These are phyloP conservation scores for Otolemur crassicaudatus DNA, from an alignment of 2,797 vertebrate species.

Conservation along the genomic window DNA sequence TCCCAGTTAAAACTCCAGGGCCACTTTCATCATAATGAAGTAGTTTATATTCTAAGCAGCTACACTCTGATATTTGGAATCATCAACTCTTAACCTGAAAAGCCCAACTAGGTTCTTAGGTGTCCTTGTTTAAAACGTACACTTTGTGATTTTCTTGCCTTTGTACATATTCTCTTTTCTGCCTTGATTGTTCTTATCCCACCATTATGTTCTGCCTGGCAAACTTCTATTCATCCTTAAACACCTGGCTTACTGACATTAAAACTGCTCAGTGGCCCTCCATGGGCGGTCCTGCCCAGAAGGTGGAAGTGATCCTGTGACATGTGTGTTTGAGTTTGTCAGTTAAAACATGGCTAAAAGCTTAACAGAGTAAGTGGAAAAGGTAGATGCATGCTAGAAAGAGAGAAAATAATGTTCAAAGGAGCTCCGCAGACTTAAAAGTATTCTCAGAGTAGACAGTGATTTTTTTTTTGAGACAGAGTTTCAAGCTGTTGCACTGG, in stretches of 20 bases:
- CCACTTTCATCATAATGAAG: not conserved
- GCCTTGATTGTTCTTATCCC: not conserved
- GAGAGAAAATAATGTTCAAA: slow-evolving; percentile 96
- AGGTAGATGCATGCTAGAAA: slow-evolving; percentile 98
- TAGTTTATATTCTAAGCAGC: not conserved
- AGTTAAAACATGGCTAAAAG: slow-evolving; percentile 95
- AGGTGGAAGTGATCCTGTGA: no score
- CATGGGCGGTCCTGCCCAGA: no score
- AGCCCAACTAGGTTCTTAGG: not conserved
- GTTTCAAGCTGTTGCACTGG: no score
- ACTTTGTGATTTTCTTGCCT: not conserved
- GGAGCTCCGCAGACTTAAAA: slow-evolving; percentile 94
- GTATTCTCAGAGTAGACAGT: slow-evolving; percentile 87
- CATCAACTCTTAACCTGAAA: not conserved
- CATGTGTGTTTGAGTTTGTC: no score
- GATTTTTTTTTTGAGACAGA: no score
- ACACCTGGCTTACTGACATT: not conserved
- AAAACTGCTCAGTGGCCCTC: not conserved
- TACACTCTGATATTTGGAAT: no score
- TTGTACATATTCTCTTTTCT: not conserved
- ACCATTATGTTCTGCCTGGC: not conserved
- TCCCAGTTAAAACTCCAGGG: not conserved
- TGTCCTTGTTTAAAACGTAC: not conserved
- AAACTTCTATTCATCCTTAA: not conserved
- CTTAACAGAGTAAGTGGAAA: slow-evolving; percentile 95